These are phyloP conservation scores for Thereva unica DNA, from an alignment of 2,888 invertebrate genomes.

Conservation along the genomic window DNA sequence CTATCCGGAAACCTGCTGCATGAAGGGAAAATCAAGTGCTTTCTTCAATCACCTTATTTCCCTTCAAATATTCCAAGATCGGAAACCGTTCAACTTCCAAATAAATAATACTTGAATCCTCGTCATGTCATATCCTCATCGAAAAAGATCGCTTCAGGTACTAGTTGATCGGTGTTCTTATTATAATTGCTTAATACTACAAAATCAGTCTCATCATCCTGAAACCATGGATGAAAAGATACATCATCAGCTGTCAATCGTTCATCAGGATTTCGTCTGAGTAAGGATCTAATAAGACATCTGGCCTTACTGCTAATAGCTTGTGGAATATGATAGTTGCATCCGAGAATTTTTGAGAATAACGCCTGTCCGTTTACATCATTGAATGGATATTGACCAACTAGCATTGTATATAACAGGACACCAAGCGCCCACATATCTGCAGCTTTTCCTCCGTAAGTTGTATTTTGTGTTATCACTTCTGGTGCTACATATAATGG, in stretches of 20 bases:
- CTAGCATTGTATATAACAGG: conserved; percentile 56
- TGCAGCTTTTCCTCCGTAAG: conserved; percentile 55
- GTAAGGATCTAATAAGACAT: conserved; percentile 79
- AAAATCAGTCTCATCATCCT: conserved; percentile 47
- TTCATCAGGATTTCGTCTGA: conserved; percentile 80
- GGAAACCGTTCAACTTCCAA: no score
- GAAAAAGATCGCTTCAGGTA: no score
- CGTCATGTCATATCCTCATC: no score
- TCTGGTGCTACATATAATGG: conserved; percentile 57
- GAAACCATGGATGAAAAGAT: conserved; percentile 83
- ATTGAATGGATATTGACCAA: conserved; percentile 57
- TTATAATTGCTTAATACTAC: not conserved
- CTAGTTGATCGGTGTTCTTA: no score
- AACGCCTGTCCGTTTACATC: conserved; percentile 58
- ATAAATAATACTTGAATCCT: no score
- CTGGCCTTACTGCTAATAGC: conserved; percentile 78
- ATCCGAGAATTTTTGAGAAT: conserved; percentile 86
- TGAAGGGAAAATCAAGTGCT: no score
- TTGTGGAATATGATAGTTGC: conserved; percentile 82
- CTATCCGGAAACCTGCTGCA: no score
- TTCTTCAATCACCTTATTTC: no score
- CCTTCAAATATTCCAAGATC: no score
- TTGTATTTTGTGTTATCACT: conserved; percentile 53
- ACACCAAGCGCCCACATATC: conserved; percentile 58
- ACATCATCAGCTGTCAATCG: conserved; percentile 79